Evolutionary conservation across 2,888 invertebrate species (phyloP).

Genomic region (Rhamnusium bicolor): DNA sequence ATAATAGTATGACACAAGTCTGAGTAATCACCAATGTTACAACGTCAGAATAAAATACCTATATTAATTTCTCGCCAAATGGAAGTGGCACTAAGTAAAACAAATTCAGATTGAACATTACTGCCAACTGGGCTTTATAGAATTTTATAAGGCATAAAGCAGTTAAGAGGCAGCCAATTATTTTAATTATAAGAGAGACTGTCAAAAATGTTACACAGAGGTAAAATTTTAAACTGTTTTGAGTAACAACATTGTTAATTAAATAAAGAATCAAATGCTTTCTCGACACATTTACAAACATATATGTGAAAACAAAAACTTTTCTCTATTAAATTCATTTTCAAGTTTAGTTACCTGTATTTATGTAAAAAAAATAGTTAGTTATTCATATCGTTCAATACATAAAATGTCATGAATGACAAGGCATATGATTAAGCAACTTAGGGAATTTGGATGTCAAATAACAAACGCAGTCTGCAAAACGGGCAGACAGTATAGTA

Average conservation of each 20-base stretch:
- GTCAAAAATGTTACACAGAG: no score
- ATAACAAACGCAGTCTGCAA: no score
- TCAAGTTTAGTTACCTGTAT: no score
- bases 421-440: no score
- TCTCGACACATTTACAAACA: neutral
- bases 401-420: no score
- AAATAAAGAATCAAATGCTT: neutral
- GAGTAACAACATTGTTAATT: neutral
- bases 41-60: neutral
- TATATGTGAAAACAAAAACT: neutral
- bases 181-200: no score
- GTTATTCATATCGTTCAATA: no score
- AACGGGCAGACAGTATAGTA: no score
- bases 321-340: no score
- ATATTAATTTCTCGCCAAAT: neutral
- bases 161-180: neutral
- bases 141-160: neutral
- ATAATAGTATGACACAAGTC: conserved; percentile 1
- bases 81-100: neutral
- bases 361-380: no score
- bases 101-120: neutral
- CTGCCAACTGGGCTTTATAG: neutral
- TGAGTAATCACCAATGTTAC: neutral
- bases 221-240: no score
- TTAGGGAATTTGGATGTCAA: no score